Base-by-base conservation (phyloP, 2,888 invertebrate genomes). In the Diplazon laetatorius region DNA sequence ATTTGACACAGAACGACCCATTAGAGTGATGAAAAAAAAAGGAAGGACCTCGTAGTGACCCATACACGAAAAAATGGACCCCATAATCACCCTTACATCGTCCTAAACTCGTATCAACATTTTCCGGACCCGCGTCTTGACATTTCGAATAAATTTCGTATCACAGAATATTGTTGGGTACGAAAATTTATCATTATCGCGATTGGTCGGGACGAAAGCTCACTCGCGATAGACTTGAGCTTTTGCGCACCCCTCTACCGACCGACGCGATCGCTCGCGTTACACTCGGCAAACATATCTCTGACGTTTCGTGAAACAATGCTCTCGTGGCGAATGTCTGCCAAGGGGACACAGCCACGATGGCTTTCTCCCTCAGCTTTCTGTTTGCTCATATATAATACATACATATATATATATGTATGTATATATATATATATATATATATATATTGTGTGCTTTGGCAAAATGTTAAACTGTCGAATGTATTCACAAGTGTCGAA, bases 401-500 rank as follows among this genome's bases (percentile, higher is more conserved):
- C 20, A 6, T 44, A 30, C n/a, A 1, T 6, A 30, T 35, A 30
- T 30, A 9, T 37, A 5, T 50, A 30, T 50, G 10, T 2, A 35
- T 46, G 14, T 22, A 20, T 30, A 30, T 30, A 30, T 30, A 30
- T 6, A 6, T 2, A 30, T 2, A 30, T 30, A 30, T 30, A 25
- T n/a, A 55, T 62, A 44, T 22, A 44, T 66, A 52, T 35, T 8
- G 20, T 46, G 52, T 9, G 59, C 55, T 35, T 71, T 55, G 59
- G 62, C 62, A 37, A n/a, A n/a, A 65, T 44, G 79, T 69, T 72
- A 65, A 66, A 71, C 39, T 68, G 66, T 65, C 70, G 46, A 80
- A 76, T 72, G 73, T 80, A 79, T 79, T 79, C 78, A 80, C 73
- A 79, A 70, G 79, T 73, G 69, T 69, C 69, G 69, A 79, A 80